phyloP scores from a whole-genome alignment of 2,888 invertebrate species.

The Tuta absoluta region DNA sequence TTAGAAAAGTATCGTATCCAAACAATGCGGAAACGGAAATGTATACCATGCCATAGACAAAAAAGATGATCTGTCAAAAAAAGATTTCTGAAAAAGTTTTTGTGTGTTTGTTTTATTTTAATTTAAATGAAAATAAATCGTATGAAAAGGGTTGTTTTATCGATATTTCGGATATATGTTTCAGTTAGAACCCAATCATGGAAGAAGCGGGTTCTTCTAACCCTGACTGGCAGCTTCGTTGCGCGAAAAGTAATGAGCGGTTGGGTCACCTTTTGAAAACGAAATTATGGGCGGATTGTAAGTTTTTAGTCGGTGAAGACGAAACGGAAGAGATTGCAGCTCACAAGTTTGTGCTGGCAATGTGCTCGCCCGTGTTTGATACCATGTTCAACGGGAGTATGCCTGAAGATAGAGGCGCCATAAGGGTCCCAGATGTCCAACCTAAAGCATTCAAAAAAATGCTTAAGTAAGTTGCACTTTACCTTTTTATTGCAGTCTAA shows the following conservation, averaged over 20 bases:
- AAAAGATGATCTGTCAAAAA: not conserved
- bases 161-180: not conserved
- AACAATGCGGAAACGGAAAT: not conserved
- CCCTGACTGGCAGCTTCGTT: slow-evolving; percentile 88
- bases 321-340: slow-evolving; percentile 85
- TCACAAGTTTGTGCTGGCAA: slow-evolving; percentile 90
- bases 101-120: not conserved
- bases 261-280: slow-evolving; percentile 87
- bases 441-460: slow-evolving; percentile 92
- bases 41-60: not conserved
- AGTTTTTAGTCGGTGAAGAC: slow-evolving; percentile 90
- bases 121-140: too few relatives aligned
- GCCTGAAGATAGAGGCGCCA: slow-evolving; percentile 87
- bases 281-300: slow-evolving; percentile 91
- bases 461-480: slow-evolving; percentile 80
- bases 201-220: not conserved
- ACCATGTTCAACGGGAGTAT: slow-evolving; percentile 93
- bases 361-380: slow-evolving; percentile 94
- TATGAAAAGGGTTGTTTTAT: not conserved
- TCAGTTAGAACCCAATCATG: not conserved
- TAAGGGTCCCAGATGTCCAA: slow-evolving; percentile 90
- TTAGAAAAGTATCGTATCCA: not conserved
- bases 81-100: not conserved
- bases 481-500: too few relatives aligned
- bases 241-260: slow-evolving; percentile 86